Evolutionary conservation across 2,888 invertebrate species (phyloP).

Genomic region (Molanna angustata): DNA sequence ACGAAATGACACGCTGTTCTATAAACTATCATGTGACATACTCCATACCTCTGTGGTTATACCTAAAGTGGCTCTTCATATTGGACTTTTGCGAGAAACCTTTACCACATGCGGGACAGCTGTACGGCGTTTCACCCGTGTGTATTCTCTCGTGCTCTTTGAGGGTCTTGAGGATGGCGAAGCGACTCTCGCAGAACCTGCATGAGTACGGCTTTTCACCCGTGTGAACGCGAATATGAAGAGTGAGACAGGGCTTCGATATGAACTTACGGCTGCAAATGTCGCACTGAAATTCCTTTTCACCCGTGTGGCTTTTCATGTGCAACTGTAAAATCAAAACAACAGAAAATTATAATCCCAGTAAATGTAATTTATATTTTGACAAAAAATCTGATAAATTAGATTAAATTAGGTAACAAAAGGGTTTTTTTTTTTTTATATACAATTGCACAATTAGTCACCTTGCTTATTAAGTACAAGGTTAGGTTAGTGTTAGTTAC

Average conservation of each 20-base stretch:
- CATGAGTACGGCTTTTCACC: conserved; percentile 30
- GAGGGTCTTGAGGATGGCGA: conserved; percentile 28
- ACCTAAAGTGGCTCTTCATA: conserved; percentile 31
- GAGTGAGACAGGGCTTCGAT: conserved; percentile 26
- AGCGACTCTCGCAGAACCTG: conserved; percentile 28
- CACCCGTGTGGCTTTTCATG: conserved; percentile 29
- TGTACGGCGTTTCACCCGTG: conserved; percentile 30
- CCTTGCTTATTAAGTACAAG: too few species aligned
- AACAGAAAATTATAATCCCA: too few species aligned
- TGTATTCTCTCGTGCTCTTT: conserved; percentile 31
- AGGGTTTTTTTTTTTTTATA: too few species aligned
- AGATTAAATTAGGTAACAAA: too few species aligned
- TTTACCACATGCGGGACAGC: conserved; percentile 28
- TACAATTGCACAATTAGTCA: too few species aligned
- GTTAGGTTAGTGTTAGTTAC: too few species aligned
- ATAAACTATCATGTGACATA: neutral
- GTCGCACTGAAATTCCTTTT: conserved; percentile 28
- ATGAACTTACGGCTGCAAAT: conserved; percentile 26
- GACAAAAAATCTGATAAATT: too few species aligned
- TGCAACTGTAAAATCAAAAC: conserved; percentile 23
- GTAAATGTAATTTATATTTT: too few species aligned
- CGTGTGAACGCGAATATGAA: conserved; percentile 27
- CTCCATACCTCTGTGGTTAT: conserved; percentile 30
- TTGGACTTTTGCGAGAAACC: conserved; percentile 30
- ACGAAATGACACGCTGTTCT: neutral